Percentiles rank a stretch among this genome's conserved stretches.
phyloP scores from a whole-genome alignment of 2,113 vertebrate species.

The Puma concolor region DNA sequence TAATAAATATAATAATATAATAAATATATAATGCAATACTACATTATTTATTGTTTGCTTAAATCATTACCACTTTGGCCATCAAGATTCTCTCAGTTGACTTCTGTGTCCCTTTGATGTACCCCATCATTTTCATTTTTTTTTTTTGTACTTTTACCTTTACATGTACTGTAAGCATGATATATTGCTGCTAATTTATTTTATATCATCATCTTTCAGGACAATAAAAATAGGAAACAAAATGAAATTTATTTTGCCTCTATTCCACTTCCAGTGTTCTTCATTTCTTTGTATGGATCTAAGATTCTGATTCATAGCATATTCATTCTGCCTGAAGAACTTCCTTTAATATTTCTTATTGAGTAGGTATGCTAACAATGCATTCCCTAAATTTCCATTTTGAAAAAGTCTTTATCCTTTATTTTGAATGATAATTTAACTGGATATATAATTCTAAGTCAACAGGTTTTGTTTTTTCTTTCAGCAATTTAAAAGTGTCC shows the following conservation, averaged over 20 bases:
- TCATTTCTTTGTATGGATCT: neutral
- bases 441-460: neutral
- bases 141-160: neutral
- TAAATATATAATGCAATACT: neutral
- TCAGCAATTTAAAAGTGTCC: neutral
- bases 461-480: neutral
- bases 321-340: neutral
- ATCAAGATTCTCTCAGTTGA: neutral
- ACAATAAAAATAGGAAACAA: constrained; percentile 8
- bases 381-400: neutral
- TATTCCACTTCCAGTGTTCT: neutral
- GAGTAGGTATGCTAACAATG: neutral
- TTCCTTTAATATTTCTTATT: neutral
- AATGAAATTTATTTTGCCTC: neutral
- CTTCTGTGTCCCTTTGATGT: neutral
- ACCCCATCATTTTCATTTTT: neutral
- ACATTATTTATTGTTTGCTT: neutral
- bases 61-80: neutral
- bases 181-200: neutral
- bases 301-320: neutral
- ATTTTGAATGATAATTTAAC: constrained; percentile 8
- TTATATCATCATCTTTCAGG: neutral
- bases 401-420: neutral
- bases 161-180: neutral
- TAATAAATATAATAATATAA: neutral